Evolutionary conservation across 2,888 invertebrate species (phyloP), one percentile per base, ranked within the genome.

Genomic region (Chelonus formosanus): DNA sequence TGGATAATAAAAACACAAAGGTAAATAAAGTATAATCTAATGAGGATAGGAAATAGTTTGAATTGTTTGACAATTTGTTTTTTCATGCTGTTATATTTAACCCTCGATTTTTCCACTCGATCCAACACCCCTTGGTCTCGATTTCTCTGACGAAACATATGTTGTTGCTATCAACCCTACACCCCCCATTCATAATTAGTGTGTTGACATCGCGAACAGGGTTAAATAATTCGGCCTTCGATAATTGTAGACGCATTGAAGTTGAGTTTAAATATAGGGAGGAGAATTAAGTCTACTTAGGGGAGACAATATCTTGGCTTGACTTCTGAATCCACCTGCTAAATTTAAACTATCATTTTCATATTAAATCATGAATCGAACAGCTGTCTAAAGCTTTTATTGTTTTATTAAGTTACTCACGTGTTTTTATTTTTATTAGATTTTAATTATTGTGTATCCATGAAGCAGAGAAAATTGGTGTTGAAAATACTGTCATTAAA

Each of bases 161-260:
- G 73, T 68, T 67, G 53, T 58, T 56, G 65, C 62, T 60, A 59
- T 62, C 50, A 36, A 63, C 65, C 64, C 43, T n/a, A 69, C 68
- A 69, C 68, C 67, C 66, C 67, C 64, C 64, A 52, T 48, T 54
- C 55, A 40, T 40, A 48, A 43, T 62, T 55, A 36, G 36, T 63
- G 65, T 45, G 43, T 62, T 53, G 65, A 67, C 62, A 61, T 61
- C 52, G 70, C 72, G 74, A 76, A 74, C 73, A 71, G 73, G 76
- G 79, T 78, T 77, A 78, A 81, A 76, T 75, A 80, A 79, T 76
- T 74, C 75, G 75, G 73, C 75, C 57, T 54, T 53, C 69, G 6
- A 71, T 78, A 78, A 79, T 78, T 77, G 72, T 72, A 75, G 73
- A 71, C 63, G 66, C 67, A 44, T 47, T 52, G 43, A 50, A 43